Evolutionary conservation across 2,113 vertebrate genomes (phyloP), one percentile per base, ranked within the genome.

Genomic region (Nettapus auritus): DNA sequence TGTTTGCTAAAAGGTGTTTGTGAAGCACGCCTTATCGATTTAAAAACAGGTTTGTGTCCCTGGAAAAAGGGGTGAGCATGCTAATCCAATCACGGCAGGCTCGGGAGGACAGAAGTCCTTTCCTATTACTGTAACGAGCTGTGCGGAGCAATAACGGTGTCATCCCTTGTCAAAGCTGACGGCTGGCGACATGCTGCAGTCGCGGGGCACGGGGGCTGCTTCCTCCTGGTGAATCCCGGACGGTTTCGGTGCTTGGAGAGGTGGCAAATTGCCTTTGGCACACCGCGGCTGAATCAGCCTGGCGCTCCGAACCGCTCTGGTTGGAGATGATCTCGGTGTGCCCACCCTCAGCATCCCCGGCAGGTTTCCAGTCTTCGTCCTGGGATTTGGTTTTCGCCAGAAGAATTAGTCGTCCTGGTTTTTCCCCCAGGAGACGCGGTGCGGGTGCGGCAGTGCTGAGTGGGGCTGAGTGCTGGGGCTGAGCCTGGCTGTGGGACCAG

Each of bases 91-190:
- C 93, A 93, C 11, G 0, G 60, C 5, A 28, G 82, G 4, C 93
- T 88, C 93, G 6, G 82, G 93, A 93, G 95, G 91, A 77, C 89
- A 62, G 28, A 17, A 77, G 88, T 89, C 93, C 76, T 66, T 52
- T 59, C 36, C 9, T 73, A 84, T 93, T 92, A 93, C 91, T 82
- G 57, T 93, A 95, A 89, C 42, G 28, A 82, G 89, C 86, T 64
- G 5, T 46, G 94, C 13, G 59, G 82, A 84, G 93, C 82, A 71
- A 92, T 95, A 69, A 90, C 25, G 33, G 50, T 90, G 93, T 90
- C 93, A 55, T 3, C 55, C 18, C 86, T 92, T 26, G 64, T 96
- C 93, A 89, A 7, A n/a, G 69, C 70, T 95, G 95, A 96, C 7
- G 86, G 74, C 85, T 93, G 93, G 64, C 76, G 90, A n/a, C 93